Conservation (phyloP, 2,888 invertebrate genomes). For the Leucophenga maculata region DNA sequence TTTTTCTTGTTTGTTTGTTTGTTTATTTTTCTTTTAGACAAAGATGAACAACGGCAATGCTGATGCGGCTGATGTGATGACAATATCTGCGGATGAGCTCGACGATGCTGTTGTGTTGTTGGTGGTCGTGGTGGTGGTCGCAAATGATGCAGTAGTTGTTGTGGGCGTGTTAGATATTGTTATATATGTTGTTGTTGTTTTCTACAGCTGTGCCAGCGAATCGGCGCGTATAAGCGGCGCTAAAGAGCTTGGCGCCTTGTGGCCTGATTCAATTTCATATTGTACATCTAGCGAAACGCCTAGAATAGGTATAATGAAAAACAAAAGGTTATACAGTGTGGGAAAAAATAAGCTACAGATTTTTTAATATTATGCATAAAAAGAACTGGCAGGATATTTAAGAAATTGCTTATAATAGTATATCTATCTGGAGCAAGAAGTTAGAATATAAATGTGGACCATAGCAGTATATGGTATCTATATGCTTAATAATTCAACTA, state of each 20-base stretch:
- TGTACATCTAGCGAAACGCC: slow-evolving; percentile 83
- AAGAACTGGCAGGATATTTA: too few species aligned
- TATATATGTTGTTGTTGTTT: slow-evolving; percentile 33
- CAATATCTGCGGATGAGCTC: slow-evolving; percentile 32
- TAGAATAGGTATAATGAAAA: slow-evolving; percentile 53
- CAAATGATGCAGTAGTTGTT: background rate
- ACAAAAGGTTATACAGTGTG: background rate
- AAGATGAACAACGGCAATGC: slow-evolving; percentile 33
- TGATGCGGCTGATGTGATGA: slow-evolving; percentile 33
- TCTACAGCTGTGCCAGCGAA: slow-evolving; percentile 82
- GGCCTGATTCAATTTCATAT: slow-evolving; percentile 86
- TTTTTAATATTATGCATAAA: background rate
- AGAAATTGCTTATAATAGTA: too few species aligned
- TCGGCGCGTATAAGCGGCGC: slow-evolving; percentile 86
- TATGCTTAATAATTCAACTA: too few species aligned
- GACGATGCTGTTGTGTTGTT: slow-evolving; percentile 17
- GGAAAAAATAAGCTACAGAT: background rate
- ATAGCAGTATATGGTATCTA: too few species aligned
- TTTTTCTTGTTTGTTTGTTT: slow-evolving; percentile 41
- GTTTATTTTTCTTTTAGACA: slow-evolving; percentile 39
- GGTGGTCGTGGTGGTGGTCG: too few species aligned
- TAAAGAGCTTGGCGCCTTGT: slow-evolving; percentile 83
- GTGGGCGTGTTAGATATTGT: slow-evolving; percentile 3
- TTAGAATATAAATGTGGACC: too few species aligned
- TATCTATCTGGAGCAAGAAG: too few species aligned